Conservation (phyloP, 2,113 vertebrate genomes). For the Siphamia tubifer region DNA sequence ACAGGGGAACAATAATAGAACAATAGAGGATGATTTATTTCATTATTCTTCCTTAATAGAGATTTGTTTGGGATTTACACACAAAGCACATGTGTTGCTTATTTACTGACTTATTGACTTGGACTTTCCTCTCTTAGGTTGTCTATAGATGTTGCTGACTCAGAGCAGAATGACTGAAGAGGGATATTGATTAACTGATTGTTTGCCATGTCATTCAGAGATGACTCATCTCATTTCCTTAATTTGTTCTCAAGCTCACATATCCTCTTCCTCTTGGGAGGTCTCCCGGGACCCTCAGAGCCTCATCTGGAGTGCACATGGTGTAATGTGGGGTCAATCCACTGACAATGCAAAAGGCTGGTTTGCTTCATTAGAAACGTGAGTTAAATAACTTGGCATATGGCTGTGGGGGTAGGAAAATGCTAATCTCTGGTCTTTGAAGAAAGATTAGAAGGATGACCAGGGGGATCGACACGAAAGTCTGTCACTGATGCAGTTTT, state of each 20-base stretch:
- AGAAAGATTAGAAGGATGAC: slow-evolving; percentile 57
- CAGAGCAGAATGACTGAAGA: slow-evolving; percentile 16
- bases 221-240: slow-evolving; percentile 54
- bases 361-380: slow-evolving; percentile 34
- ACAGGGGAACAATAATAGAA: neutral
- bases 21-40: neutral
- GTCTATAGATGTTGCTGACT: slow-evolving; percentile 40
- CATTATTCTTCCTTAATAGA: neutral
- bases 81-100: too few relatives aligned
- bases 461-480: slow-evolving; percentile 5
- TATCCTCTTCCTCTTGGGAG: slow-evolving; percentile 16
- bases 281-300: slow-evolving; percentile 1
- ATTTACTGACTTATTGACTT: too few relatives aligned
- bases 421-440: slow-evolving; percentile 50
- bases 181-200: slow-evolving; percentile 40
- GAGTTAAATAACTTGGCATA: slow-evolving; percentile 44
- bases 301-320: slow-evolving; percentile 57
- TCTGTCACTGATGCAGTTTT: slow-evolving; percentile 37
- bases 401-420: slow-evolving; percentile 53
- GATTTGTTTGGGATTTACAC: too few relatives aligned
- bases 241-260: neutral
- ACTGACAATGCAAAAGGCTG: slow-evolving; percentile 33
- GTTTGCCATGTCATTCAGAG: slow-evolving; percentile 19
- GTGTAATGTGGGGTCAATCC: slow-evolving; percentile 38
- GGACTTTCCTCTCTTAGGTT: neutral